Base-by-base conservation (phyloP, 2,888 invertebrate genomes). In the Stratiomys singularior region DNA sequence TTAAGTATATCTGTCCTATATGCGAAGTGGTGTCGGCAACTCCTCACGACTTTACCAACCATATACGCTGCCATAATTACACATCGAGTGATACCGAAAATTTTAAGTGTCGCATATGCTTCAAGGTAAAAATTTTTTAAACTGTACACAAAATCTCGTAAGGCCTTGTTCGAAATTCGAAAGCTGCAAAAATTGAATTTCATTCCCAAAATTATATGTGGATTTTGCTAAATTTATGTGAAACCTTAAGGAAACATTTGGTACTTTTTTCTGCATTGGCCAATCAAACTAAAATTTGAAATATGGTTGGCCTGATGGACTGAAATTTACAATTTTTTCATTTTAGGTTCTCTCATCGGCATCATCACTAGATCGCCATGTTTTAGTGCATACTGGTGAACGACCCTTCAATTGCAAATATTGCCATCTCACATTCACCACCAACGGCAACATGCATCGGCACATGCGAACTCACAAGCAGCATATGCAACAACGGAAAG, bases 401-500 rank as follows among this genome's bases (percentile, higher is more conserved):
- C 89, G 94, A 11, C 94, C 94, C 1, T 95, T 94, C 86, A 91
- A 92, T 83, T 95, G 95, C 86, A 91, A 91, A 83, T 89, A 92
- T 82, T 95, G 95, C 86, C 91, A 92, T 77, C 91, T 94, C 86
- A 92, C 94, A 56, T 95, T 95, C 86, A 94, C 94, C 46, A 94
- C 94, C 15, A 95, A 94, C 85, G 94, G 94, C 28, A 95, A 94
- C 86, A 94, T 95, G 94, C 94, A 94, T 84, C 89, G 94, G 52
- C 95, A 95, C 85, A 91, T 93, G 89, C 89, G 94, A 79, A 93
- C 93, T 1, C 93, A 93, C 85, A 90, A 89, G 79, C 88, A 88
- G 80, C 89, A 88, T 82, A 85, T 85, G 74, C 85, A 85, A 58
- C 84, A 84, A 72, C 83, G 84, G 69, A 85, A 85, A 81, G 82